phyloP scores from a whole-genome alignment of 2,888 invertebrate species.

The Calameuta filiformis region DNA sequence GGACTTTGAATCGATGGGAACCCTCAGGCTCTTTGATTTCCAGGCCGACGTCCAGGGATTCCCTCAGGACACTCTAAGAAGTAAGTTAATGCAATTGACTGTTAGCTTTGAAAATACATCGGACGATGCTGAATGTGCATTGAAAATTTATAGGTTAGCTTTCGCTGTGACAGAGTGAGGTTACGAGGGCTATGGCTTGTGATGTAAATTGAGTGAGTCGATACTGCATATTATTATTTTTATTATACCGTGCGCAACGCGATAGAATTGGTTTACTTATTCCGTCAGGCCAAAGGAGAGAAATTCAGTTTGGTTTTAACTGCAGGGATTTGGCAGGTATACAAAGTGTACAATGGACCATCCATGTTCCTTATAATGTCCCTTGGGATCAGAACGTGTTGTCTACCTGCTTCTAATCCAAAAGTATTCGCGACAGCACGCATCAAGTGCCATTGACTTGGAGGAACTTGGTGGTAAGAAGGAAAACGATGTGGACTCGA shows the following conservation, averaged over 20 bases:
- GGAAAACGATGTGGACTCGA: conserved; percentile 15
- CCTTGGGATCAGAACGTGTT: conserved; percentile 33
- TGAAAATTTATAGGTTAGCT: background rate
- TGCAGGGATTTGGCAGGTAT: conserved; percentile 5
- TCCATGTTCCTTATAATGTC: conserved; percentile 45
- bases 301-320: background rate
- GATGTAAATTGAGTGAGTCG: background rate
- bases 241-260: background rate
- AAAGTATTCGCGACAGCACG: conserved; percentile 47
- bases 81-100: background rate
- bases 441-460: conserved; percentile 29
- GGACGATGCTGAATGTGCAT: background rate
- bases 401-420: conserved; percentile 45
- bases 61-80: background rate
- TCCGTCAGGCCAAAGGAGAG: background rate
- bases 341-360: conserved; percentile 35
- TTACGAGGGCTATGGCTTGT: background rate
- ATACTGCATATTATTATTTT: background rate
- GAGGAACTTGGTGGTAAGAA: conserved; percentile 12
- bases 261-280: background rate
- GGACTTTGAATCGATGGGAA: background rate
- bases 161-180: too few species aligned
- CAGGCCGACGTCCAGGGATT: background rate
- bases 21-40: background rate
- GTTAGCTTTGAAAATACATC: background rate